Evolutionary conservation across 2,797 vertebrate species (phyloP).

Genomic region (Paramormyrops hopkinsi): DNA sequence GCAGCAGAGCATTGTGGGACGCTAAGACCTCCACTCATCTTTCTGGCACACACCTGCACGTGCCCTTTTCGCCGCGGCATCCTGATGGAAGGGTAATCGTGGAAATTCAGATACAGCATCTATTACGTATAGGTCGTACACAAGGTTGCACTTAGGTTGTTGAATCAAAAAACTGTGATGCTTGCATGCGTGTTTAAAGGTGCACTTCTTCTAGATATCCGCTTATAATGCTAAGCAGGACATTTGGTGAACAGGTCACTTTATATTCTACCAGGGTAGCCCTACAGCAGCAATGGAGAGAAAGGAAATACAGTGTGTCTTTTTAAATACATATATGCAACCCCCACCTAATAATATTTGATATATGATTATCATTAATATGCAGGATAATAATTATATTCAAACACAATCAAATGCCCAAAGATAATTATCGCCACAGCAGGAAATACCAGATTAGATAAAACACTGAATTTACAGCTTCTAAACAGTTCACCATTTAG

Average conservation of each 20-base stretch:
- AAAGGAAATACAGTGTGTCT: neutral
- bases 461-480: neutral
- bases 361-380: neutral
- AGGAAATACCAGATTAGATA: neutral
- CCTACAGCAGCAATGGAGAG: neutral
- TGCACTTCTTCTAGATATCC: neutral
- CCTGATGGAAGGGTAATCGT: neutral
- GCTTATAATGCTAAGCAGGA: neutral
- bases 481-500: neutral
- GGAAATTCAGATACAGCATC: neutral
- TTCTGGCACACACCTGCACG: conserved; percentile 32
- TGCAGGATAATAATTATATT: neutral
- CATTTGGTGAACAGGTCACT: neutral
- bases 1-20: conserved; percentile 43
- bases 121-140: neutral
- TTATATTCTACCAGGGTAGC: neutral
- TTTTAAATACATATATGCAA: neutral
- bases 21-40: conserved; percentile 40
- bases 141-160: neutral
- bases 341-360: neutral
- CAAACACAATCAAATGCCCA: neutral
- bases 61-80: neutral
- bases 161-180: neutral
- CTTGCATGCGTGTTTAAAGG: neutral
- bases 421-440: neutral